Percentiles rank a stretch among this genome's conserved stretches.
phyloP scores from a whole-genome alignment of 2,113 vertebrate species.

The Oreochromis tanganicae region DNA sequence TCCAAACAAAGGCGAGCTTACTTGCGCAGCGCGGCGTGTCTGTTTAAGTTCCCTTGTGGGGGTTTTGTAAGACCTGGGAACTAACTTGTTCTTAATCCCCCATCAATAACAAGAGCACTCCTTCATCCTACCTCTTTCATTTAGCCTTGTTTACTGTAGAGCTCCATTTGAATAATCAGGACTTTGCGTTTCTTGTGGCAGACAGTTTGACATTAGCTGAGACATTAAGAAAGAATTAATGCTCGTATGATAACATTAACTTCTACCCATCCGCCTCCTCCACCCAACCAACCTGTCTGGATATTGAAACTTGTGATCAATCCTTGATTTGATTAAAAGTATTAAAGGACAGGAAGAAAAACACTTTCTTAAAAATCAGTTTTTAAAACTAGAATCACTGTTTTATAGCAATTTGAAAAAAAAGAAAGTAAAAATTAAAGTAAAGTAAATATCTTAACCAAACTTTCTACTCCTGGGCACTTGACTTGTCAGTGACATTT shows the following conservation, averaged over 20 bases:
- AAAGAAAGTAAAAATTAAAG: neutral
- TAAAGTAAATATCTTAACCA: neutral
- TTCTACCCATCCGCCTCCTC: neutral
- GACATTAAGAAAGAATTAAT: constrained; percentile 24
- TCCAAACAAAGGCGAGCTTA: constrained; percentile 16
- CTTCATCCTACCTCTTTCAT: neutral
- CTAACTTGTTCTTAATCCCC: constrained; percentile 4
- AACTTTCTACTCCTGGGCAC: neutral
- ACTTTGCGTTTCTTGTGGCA: neutral
- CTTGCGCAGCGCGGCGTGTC: neutral
- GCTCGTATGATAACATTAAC: neutral
- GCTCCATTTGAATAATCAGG: neutral
- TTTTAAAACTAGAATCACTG: neutral
- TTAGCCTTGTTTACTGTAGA: constrained; percentile 1
- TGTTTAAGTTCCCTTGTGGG: neutral
- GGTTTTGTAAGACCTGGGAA: neutral
- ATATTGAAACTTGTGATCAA: neutral
- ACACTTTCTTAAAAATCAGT: neutral
- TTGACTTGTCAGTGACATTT: constrained; percentile 23
- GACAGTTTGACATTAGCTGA: constrained; percentile 30
- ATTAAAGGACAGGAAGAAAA: neutral
- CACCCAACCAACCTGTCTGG: neutral
- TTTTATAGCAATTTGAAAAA: neutral
- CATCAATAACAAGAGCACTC: neutral
- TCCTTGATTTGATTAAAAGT: neutral